Base-by-base conservation (phyloP, 2,888 invertebrate species). In the Chrysolina haemoptera region DNA sequence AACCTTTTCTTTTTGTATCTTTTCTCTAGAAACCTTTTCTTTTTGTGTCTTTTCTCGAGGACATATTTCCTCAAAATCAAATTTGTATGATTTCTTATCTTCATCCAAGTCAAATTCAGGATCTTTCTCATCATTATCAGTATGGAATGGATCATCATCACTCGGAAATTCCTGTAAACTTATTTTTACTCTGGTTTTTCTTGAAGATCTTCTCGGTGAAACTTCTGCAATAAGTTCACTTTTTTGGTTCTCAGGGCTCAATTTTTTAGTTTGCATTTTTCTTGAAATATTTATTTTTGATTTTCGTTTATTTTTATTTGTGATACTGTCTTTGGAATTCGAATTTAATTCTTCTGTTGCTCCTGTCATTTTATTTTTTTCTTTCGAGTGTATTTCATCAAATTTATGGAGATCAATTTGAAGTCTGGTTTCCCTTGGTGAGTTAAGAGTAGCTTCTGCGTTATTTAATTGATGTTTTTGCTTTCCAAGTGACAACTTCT, bases 81-180 rank as follows among this genome's bases (percentile, higher is more conserved):
- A 70, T 46, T 72, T 48, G 66, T n/a, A 27, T n/a, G 76, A 79
- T 1, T 74, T 74, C 46, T 76, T 67, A 50, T 76, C 48, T 27
- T 72, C 14, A 12, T 73, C 75, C 41, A 75, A 74, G 20, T 63
- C 48, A 79, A 80, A 86, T 75, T 85, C 85, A 20, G 85, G 83
- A 80, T 85, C 85, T 55, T 82, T 75, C 16, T 76, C 78, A 72
- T 84, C 83, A 48, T 81, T 80, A 73, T 85, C 84, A 14, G 83
- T 80, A 74, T 82, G 78, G 76, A 82, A 84, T 5, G 83, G 80
- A 79, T 85, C 85, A 73, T 82, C 83, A 65, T 79, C 82, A 75
- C 79, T 79, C 27, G 79, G 80, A 40, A 81, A 76, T 79, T 86
- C 84, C 66, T 81, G 75, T 22, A 84, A 72, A 73, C 81, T 81